Conservation (phyloP, 1,140 invertebrate species). For the Oscheius sp. region DNA sequence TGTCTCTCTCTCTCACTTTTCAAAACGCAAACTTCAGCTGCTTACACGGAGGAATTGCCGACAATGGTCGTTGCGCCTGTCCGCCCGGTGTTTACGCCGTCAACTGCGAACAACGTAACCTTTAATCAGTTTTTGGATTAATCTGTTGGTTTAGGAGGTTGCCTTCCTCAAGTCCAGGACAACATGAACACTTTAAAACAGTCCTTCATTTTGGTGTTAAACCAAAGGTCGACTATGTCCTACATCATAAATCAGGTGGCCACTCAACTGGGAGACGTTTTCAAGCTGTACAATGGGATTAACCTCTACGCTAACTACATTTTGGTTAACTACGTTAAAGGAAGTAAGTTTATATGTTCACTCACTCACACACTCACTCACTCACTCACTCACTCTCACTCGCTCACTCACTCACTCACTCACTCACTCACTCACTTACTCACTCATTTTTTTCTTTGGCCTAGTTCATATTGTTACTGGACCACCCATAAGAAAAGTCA, state of each 20-base stretch:
- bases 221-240: constrained; percentile 1
- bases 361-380: too few relatives aligned
- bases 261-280: background rate
- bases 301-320: background rate
- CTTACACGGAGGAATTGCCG: constrained; percentile 14
- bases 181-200: background rate
- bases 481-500: too few relatives aligned
- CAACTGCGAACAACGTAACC: constrained; percentile 14
- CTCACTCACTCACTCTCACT: too few relatives aligned
- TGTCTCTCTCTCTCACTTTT: too few relatives aligned
- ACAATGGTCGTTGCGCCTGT: constrained; percentile 15
- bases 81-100: constrained; percentile 14
- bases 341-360: too few relatives aligned
- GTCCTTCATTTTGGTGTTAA: constrained; percentile 16
- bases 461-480: too few relatives aligned
- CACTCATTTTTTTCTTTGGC: too few relatives aligned
- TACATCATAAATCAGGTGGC: background rate
- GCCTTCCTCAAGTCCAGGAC: background rate
- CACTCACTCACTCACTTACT: too few relatives aligned
- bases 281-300: background rate
- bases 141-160: background rate
- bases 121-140: background rate
- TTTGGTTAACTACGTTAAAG: background rate
- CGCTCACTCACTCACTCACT: too few relatives aligned
- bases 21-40: background rate